Conservation (phyloP, 2,797 vertebrate species). For the Lepilemur ruficaudatus region DNA sequence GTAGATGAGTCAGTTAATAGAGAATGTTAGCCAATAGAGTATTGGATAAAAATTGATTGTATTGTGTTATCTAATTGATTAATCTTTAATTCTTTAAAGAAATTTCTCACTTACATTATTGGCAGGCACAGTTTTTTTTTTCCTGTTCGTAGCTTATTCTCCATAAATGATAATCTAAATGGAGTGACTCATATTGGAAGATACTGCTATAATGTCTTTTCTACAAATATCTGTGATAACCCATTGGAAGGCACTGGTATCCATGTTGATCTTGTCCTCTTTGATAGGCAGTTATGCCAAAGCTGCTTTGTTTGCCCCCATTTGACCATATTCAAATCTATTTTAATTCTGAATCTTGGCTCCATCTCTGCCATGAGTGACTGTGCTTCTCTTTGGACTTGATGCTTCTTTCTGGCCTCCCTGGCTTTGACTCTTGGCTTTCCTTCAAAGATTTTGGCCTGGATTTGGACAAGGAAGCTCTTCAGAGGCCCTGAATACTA, state of each 20-base stretch:
- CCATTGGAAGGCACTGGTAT: not conserved
- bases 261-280: not conserved
- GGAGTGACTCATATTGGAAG: not conserved
- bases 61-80: not conserved
- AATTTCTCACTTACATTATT: constrained; percentile 32
- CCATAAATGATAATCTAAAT: not conserved
- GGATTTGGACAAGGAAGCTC: constrained; percentile 2
- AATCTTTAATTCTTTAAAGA: constrained; percentile 27
- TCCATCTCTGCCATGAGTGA: constrained; percentile 24
- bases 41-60: constrained; percentile 22
- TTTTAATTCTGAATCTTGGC: constrained; percentile 30
- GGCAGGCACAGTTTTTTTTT: not conserved
- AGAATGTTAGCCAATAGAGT: constrained; percentile 41
- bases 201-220: not conserved
- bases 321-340: constrained; percentile 33
- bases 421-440: constrained; percentile 45
- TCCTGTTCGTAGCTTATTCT: not conserved
- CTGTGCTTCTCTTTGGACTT: constrained; percentile 19
- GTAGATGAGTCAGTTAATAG: constrained; percentile 43
- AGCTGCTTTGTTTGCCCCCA: not conserved
- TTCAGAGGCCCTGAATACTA: not conserved
- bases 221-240: not conserved
- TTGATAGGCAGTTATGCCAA: constrained; percentile 4
- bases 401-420: constrained; percentile 21
- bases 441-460: constrained; percentile 20